Evolutionary conservation across 2,888 invertebrate species (phyloP).

Genomic region (Pollenia angustigena): DNA sequence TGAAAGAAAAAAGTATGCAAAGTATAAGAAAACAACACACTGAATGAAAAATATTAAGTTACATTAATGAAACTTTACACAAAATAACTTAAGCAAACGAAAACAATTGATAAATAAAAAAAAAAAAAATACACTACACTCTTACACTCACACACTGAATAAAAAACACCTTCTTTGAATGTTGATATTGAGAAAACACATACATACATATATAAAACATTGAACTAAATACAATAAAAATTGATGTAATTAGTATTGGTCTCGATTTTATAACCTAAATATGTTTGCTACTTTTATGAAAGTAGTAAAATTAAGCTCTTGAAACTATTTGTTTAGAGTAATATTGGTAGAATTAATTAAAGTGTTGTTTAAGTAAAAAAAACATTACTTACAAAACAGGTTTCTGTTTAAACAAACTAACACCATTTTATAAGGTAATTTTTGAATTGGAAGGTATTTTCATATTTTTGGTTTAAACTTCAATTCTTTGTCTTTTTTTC

Average conservation of each 20-base stretch:
- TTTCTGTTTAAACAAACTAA: no score
- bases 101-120: conserved; percentile 61
- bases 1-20: conserved; percentile 21
- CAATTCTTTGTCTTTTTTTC: no score
- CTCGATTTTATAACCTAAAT: background rate
- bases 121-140: conserved; percentile 42
- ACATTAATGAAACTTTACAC: conserved; percentile 65
- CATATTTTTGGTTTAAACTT: no score
- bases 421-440: no score
- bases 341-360: no score
- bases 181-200: background rate
- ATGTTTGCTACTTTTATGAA: background rate
- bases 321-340: background rate
- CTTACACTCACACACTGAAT: conserved; percentile 34
- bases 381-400: background rate
- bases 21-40: conserved; percentile 24
- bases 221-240: conserved; percentile 17
- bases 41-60: conserved; percentile 59
- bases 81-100: conserved; percentile 58
- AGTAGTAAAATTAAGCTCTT: background rate
- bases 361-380: background rate
- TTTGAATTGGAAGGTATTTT: no score
- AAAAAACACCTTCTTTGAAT: conserved; percentile 57
- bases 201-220: conserved; percentile 16
- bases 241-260: conserved; percentile 12